Evolutionary conservation across 2,888 invertebrate species (phyloP).

Genomic region (Sympetrum striolatum): DNA sequence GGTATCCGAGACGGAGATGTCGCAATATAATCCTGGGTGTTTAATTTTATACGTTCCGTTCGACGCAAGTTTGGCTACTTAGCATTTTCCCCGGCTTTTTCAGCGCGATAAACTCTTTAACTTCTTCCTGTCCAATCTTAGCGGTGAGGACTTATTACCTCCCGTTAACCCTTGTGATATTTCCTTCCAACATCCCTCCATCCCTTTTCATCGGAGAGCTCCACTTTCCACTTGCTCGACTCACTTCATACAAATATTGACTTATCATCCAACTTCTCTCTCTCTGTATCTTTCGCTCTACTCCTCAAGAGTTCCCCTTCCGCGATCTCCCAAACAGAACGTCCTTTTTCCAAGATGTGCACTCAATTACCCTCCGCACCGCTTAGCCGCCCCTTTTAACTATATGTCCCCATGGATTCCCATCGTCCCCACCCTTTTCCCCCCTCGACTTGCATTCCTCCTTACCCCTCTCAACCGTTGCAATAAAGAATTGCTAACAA

Average conservation of each 20-base stretch:
- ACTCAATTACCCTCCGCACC: neutral
- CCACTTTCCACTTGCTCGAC: neutral
- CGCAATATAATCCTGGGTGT: no score
- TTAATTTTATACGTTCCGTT: no score
- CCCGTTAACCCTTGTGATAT: neutral
- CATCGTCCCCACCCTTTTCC: neutral
- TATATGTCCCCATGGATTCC: no score
- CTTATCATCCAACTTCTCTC: conserved; percentile 1
- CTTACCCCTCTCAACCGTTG: neutral
- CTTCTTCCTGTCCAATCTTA: no score
- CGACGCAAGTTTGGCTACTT: no score
- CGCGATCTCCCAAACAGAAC: neutral
- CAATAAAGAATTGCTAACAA: neutral
- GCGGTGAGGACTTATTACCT: neutral
- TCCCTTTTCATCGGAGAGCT: neutral
- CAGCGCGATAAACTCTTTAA: no score
- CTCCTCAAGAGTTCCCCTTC: neutral
- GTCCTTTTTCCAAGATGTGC: neutral
- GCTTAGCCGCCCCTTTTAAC: neutral
- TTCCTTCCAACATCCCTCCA: neutral
- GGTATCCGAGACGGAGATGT: no score
- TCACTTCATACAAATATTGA: conserved; percentile 35
- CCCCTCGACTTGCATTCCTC: neutral
- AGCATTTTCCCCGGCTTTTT: no score
- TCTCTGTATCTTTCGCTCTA: neutral